Evolutionary conservation across 2,888 invertebrate species (phyloP).

Genomic region (Dolichopus griseipennis): DNA sequence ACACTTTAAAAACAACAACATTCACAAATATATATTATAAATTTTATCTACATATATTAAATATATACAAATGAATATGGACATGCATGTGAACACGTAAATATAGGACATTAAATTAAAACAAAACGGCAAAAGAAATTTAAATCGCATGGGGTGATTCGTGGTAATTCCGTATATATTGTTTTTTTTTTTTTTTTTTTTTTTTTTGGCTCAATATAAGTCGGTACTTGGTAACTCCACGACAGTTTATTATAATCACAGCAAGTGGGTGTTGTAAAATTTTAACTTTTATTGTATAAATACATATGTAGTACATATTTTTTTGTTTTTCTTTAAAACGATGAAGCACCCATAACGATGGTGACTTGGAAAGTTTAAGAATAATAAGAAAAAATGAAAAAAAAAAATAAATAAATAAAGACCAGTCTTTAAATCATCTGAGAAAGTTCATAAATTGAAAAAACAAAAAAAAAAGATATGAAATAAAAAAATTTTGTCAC

Average conservation of each 20-base stretch:
- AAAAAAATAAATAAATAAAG: not conserved
- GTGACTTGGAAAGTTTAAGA: not conserved
- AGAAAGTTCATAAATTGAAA: conserved; percentile 1
- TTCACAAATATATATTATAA: too few species aligned
- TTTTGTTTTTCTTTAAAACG: too few species aligned
- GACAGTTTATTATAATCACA: not conserved
- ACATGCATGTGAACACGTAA: not conserved
- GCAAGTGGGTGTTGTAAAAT: not conserved
- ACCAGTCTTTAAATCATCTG: not conserved
- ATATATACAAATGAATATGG: too few species aligned
- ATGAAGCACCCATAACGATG: too few species aligned
- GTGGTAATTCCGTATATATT: not conserved
- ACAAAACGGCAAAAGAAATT: not conserved
- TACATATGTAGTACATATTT: too few species aligned
- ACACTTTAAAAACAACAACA: too few species aligned
- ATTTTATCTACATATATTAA: too few species aligned
- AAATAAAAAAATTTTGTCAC: not conserved
- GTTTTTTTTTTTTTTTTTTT: not conserved
- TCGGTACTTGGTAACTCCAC: not conserved
- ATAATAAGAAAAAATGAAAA: too few species aligned
- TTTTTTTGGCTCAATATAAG: not conserved
- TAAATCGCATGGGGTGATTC: not conserved
- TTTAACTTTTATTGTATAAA: not conserved
- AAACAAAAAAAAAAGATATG: not conserved
- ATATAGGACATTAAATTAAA: not conserved